Base-by-base conservation (phyloP, 2,888 invertebrate genomes). In the Ecliptopera silaceata region DNA sequence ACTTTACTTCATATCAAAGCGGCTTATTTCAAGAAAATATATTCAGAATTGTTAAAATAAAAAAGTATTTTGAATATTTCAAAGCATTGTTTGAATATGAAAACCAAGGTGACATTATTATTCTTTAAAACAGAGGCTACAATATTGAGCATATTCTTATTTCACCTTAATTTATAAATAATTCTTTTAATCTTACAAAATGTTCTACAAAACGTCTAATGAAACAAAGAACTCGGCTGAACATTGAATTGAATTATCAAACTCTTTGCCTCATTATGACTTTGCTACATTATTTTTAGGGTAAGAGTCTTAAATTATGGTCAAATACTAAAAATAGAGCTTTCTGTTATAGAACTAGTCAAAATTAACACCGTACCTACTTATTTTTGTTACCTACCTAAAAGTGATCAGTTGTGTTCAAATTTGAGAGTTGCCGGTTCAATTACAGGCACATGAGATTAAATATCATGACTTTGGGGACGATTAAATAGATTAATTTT, bases 241-340 rank as follows among this genome's bases (percentile, higher is more conserved):
- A 75, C 73, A 76, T 75, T 76, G 12, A 82, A 82, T 80, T 77
- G 71, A 79, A 81, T 81, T 79, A 78, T 66, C 49, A 71, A 79
- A 77, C 74, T 75, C 71, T 69, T 69, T 62, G 74, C 73, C 78
- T 79, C 70, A 74, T 80, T 75, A 75, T 70, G 20, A 20, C 13
- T 31, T n/a, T n/a, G 31, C 31, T 11, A 31, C n/a, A n/a, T 31
- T 31, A 31, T n/a, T 31, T 31, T 31, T 31, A n/a, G n/a, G n/a
- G 8, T n/a, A n/a, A n/a, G n/a, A n/a, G n/a, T n/a, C n/a, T n/a
- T n/a, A n/a, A n/a, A n/a, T n/a, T n/a, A n/a, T n/a, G n/a, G n/a
- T n/a, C n/a, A n/a, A n/a, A n/a, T n/a, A n/a, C n/a, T n/a, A n/a
- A n/a, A n/a, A n/a, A n/a, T n/a, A n/a, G n/a, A n/a, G n/a, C n/a